Evolutionary conservation across 2,113 vertebrate species (phyloP).

Genomic region (Heterocephalus glaber): DNA sequence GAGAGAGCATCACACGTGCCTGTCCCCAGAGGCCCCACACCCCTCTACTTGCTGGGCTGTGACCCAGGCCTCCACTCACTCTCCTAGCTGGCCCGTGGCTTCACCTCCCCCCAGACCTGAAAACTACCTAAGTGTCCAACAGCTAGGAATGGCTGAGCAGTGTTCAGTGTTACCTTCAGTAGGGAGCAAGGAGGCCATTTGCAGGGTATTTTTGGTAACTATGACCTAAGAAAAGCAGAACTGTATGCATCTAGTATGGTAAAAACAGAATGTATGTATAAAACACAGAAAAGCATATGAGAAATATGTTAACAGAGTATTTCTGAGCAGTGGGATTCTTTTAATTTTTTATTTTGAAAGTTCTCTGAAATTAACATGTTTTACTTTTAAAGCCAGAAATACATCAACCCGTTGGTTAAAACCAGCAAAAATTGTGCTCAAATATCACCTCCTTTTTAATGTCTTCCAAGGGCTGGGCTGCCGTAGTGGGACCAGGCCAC

Average conservation of each 20-base stretch:
- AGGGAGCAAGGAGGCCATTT: not conserved
- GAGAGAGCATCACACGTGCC: too few species aligned
- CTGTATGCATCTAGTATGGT: not conserved
- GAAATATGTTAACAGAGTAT: not conserved
- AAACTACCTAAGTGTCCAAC: slow-evolving; percentile 47
- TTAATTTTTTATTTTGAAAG: not conserved
- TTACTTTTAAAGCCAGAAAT: not conserved
- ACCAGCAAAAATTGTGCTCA: not conserved
- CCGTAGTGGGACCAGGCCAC: too few species aligned
- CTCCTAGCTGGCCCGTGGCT: not conserved
- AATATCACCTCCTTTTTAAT: not conserved
- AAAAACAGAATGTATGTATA: not conserved
- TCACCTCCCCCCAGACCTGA: not conserved
- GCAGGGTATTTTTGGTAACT: not conserved
- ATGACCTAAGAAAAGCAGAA: not conserved
- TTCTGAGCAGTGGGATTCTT: not conserved
- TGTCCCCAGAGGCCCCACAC: not conserved
- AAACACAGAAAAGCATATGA: not conserved
- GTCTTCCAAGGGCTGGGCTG: not conserved
- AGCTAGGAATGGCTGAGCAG: not conserved
- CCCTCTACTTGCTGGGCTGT: not conserved
- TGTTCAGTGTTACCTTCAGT: not conserved
- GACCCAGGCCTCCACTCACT: not conserved
- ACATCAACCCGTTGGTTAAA: slow-evolving; percentile 2
- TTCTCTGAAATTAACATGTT: not conserved